phyloP scores from a whole-genome alignment of 1,140 invertebrate species.

The Homalodisca vitripennis region DNA sequence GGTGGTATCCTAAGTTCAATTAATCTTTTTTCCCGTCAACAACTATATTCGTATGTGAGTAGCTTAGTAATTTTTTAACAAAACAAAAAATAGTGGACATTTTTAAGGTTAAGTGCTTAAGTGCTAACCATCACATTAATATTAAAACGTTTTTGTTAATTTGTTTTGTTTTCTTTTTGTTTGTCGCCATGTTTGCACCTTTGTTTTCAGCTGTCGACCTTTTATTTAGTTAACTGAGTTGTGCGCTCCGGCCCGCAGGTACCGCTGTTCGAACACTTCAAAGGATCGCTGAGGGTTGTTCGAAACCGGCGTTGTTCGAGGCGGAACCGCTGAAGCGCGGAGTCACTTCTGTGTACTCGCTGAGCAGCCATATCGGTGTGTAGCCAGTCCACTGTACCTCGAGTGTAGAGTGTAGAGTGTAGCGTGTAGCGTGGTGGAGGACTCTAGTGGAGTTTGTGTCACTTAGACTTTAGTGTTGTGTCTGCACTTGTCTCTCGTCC shows the following conservation, averaged over 20 bases:
- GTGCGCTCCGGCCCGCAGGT: background rate
- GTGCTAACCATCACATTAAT: too few species aligned
- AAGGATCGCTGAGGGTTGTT: constrained; percentile 3
- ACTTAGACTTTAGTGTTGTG: background rate
- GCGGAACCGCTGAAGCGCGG: too few species aligned
- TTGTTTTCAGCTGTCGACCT: background rate
- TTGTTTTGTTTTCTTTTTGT: background rate
- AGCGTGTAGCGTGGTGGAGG: background rate
- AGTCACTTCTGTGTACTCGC: background rate
- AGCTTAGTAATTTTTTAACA: background rate
- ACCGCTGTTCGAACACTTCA: background rate
- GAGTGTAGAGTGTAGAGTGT: background rate
- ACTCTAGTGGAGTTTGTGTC: background rate
- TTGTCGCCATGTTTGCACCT: background rate
- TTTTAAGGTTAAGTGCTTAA: too few species aligned
- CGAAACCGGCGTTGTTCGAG: background rate
- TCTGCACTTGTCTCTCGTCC: too few species aligned
- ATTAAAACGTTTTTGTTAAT: background rate
- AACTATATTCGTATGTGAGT: background rate
- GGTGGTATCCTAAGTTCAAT: too few species aligned
- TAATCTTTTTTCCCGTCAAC: background rate
- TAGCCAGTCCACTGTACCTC: background rate
- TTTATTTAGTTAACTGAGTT: too few species aligned
- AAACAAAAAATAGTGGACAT: too few species aligned
- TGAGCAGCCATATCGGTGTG: background rate